Evolutionary conservation across 2,113 vertebrate genomes (phyloP).

Genomic region (Sminthopsis crassicaudata): DNA sequence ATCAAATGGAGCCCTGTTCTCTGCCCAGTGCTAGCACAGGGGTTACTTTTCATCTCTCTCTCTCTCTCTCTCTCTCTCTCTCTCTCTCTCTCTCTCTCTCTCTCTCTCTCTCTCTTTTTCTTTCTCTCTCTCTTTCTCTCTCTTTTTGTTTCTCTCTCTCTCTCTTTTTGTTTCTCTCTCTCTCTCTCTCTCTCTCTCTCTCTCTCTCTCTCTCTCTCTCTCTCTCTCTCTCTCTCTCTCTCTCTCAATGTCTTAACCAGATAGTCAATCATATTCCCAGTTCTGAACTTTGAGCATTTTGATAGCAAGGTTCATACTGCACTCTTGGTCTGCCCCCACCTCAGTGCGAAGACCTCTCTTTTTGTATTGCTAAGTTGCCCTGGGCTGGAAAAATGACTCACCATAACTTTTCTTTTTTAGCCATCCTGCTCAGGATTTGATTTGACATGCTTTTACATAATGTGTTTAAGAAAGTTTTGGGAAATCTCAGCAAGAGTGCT

Average conservation of each 20-base stretch:
- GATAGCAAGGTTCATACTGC: background rate
- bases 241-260: no score
- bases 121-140: no score
- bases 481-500: background rate
- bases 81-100: no score
- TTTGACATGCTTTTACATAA: background rate
- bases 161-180: no score
- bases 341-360: background rate
- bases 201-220: no score
- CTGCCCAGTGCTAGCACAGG: background rate
- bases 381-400: background rate
- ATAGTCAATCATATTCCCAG: background rate
- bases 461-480: background rate
- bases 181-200: no score
- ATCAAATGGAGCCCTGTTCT: background rate
- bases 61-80: no score
- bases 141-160: no score
- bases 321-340: background rate
- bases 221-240: no score
- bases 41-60: background rate
- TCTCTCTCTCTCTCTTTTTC: no score
- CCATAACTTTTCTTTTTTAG: background rate
- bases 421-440: background rate
- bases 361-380: background rate
- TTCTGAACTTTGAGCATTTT: no score